Evolutionary conservation across 2,888 invertebrate species (phyloP), one percentile per base, ranked within the genome.

Genomic region (Epistrophe grossulariae): DNA sequence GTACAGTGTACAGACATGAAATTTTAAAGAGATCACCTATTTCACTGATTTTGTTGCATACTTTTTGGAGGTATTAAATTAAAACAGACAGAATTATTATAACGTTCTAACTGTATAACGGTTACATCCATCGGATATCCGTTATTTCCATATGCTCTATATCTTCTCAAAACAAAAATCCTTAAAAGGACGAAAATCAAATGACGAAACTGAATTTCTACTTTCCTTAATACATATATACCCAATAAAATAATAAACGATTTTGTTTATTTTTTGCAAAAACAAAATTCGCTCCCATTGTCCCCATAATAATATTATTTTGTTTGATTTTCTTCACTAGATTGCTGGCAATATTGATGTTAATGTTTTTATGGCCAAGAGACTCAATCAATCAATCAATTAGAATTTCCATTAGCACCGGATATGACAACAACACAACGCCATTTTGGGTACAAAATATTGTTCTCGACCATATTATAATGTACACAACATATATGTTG

Each of bases 391-490:
- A 90, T 90, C 89, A 89, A 89, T 90, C 89, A 90, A 89, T 90
- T 90, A 89, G 88, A 89, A 89, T 89, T 90, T 90, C 90, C 90
- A 90, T 90, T 90, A 90, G 88, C 89, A 84, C 89, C 90, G 90
- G 90, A 90, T 90, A 89, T 89, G 89, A 90, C 90, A 89, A 83
- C 87, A 88, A 88, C 89, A 89, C 85, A 89, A 88, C 88, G 89
- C 88, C 88, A 88, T 88, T 70, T 85, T 85, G 68, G 81, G 28
- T 64, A 70, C 68, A 66, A 78, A 77, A 55, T 24, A 24, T 57
- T 72, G 40, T 72, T 70, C 60, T 57, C 71, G 40, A 48, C 24
- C 66, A 35, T 40, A 13, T 4, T n/a, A 38, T 1, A 0, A 35
- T 17, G 1, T 17, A n/a, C n/a, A n/a, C n/a, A n/a, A n/a, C n/a